Evolutionary conservation across 1,140 invertebrate genomes (phyloP).

Genomic region (Penaeus japonicus): DNA sequence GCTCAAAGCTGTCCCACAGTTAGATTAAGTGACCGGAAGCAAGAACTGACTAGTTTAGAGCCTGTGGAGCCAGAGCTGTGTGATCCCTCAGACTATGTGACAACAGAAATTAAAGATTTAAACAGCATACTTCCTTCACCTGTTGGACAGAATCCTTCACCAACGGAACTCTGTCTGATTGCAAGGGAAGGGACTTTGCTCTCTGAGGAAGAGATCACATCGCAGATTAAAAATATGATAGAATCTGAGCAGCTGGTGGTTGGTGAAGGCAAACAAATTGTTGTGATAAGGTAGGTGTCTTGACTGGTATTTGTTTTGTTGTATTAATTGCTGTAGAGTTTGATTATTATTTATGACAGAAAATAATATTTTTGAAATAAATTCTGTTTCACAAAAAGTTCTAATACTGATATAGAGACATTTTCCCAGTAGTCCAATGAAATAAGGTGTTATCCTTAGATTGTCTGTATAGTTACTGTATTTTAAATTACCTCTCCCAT

Average conservation of each 20-base stretch:
- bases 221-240: constrained; percentile 37
- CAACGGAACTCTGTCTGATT: constrained; percentile 11
- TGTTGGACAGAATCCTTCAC: neutral
- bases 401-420: too few species aligned
- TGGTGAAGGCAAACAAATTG: constrained; percentile 10
- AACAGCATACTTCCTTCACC: neutral
- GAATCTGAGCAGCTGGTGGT: constrained; percentile 20
- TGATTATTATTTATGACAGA: too few species aligned
- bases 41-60: too few species aligned
- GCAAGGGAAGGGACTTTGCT: constrained; percentile 14
- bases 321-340: too few species aligned
- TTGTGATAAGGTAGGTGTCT: constrained; percentile 24
- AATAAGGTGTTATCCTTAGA: too few species aligned
- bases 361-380: too few species aligned
- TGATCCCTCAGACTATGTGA: neutral
- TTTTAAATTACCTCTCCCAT: too few species aligned
- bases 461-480: too few species aligned
- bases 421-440: too few species aligned
- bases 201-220: constrained; percentile 21
- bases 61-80: neutral
- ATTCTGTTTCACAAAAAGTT: too few species aligned
- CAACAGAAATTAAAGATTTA: neutral
- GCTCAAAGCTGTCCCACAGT: neutral
- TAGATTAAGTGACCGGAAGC: neutral
- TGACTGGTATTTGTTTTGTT: neutral